Base-by-base conservation (phyloP, 2,888 invertebrate genomes). In the Rhyacophila evoluta region DNA sequence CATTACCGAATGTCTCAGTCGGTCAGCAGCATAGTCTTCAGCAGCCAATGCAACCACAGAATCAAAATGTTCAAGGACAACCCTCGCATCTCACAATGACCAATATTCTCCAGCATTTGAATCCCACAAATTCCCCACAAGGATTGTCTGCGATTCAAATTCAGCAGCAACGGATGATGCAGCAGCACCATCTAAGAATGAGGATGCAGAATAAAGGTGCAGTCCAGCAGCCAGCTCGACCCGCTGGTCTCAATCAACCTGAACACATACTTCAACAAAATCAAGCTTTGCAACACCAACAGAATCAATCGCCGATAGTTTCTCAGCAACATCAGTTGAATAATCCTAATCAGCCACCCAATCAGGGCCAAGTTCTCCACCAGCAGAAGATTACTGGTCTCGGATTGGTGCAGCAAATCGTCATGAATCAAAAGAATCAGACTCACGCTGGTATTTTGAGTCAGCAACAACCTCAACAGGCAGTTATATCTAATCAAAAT, bases 181-280 rank as follows among this genome's bases (percentile, higher is more conserved):
- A 91, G 84, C 91, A 91, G 84, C 91, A 91, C 79, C 91, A 91
- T 80, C 86, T 91, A 4, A 88, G 91, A 83, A 91, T 91, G 87
- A 88, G 89, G 84, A 88, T 89, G 87, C 82, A 89, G 37, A 73
- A n/a, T 19, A 55, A 55, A 19, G 55, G 15, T 2, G 38, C 39
- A 11, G 89, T 89, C 27, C 88, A 89, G 80, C 89, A 89, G 78
- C 83, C 89, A 3, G 89, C 88, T 29, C 88, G 89, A 78, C 88
- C 89, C 8, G 88, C 89, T 5, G 88, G 89, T 78, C 87, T 86
- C 79, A 83, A 86, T 74, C 82, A 82, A 1, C 55, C 87, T 87
- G 83, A 88, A 87, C 74, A 83, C 88, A 38, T 19, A 77, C 74
- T 41, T 25, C 82, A 82, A 33, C 83, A 83, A 25, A 72, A 6